phyloP scores from a whole-genome alignment of 2,113 vertebrate genomes.

The Thryonomys swinderianus region DNA sequence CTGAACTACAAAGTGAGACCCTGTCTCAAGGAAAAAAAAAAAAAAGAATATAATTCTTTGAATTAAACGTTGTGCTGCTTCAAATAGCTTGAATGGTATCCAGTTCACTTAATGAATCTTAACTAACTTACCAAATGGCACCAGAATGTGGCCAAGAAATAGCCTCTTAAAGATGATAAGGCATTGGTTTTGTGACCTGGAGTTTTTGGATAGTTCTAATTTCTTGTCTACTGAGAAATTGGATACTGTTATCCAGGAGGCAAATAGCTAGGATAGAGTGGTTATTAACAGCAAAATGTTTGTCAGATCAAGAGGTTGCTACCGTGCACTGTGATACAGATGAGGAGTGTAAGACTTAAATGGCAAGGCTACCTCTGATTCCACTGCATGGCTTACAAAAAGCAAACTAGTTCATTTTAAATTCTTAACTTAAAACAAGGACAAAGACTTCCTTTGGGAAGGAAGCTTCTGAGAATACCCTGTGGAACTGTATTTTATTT shows the following conservation, averaged over 20 bases:
- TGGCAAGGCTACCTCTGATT: not conserved
- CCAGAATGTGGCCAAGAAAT: conserved; percentile 18
- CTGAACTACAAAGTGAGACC: too few relatives aligned
- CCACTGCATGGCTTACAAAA: not conserved
- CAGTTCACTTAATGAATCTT: not conserved
- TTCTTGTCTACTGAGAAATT: conserved; percentile 29
- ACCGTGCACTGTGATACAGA: not conserved
- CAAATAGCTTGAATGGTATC: not conserved
- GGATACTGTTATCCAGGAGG: conserved; percentile 15
- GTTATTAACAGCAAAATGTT: not conserved
- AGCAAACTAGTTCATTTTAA: not conserved
- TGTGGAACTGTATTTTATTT: not conserved
- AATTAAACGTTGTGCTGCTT: not conserved
- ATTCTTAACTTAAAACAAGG: not conserved
- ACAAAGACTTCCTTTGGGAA: not conserved
- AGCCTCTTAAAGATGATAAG: not conserved
- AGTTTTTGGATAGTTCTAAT: not conserved
- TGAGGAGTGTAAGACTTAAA: not conserved
- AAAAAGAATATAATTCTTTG: too few relatives aligned
- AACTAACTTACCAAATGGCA: not conserved
- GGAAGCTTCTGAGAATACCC: not conserved
- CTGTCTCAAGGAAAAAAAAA: too few relatives aligned
- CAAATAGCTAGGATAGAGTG: not conserved
- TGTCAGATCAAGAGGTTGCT: not conserved
- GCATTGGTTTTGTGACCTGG: conserved; percentile 1